A percentile compares a stretch with the other conserved stretches of the same genome.
phyloP scores from a whole-genome alignment of 1,140 invertebrate genomes.

The Yoshiicerus persimilis region DNA sequence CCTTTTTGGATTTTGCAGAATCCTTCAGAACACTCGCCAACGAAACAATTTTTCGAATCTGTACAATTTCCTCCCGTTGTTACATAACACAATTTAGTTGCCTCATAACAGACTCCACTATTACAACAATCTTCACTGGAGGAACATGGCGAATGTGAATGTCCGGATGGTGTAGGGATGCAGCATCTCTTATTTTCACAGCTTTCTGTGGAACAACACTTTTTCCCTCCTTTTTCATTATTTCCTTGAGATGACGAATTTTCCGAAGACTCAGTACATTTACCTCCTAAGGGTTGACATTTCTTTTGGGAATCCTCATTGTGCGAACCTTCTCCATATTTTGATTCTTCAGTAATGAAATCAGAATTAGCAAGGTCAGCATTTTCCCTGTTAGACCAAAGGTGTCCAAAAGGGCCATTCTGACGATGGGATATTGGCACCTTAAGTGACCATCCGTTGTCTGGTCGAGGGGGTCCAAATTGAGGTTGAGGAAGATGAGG shows the following conservation, averaged over 20 bases:
- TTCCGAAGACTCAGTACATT: background rate
- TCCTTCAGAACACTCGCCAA: background rate
- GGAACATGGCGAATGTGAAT: background rate
- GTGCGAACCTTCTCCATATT: background rate
- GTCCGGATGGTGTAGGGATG: background rate
- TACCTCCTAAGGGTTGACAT: background rate
- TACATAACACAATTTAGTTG: background rate
- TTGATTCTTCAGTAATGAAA: too few species aligned
- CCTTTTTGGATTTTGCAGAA: background rate
- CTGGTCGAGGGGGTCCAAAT: too few species aligned
- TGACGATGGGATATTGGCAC: too few species aligned
- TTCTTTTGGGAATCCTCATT: background rate
- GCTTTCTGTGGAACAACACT: background rate
- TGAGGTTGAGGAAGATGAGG: background rate
- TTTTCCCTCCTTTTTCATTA: background rate
- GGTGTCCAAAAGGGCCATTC: too few species aligned
- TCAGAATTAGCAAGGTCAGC: background rate
- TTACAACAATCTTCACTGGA: background rate
- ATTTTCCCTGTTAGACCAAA: too few species aligned
- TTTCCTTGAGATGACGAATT: background rate
- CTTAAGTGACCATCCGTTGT: too few species aligned
- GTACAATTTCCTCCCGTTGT: background rate
- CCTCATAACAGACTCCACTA: background rate
- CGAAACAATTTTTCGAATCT: background rate
- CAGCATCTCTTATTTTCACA: background rate